phyloP scores from a whole-genome alignment of 2,113 vertebrate species.

The Coryphaenoides rupestris region DNA sequence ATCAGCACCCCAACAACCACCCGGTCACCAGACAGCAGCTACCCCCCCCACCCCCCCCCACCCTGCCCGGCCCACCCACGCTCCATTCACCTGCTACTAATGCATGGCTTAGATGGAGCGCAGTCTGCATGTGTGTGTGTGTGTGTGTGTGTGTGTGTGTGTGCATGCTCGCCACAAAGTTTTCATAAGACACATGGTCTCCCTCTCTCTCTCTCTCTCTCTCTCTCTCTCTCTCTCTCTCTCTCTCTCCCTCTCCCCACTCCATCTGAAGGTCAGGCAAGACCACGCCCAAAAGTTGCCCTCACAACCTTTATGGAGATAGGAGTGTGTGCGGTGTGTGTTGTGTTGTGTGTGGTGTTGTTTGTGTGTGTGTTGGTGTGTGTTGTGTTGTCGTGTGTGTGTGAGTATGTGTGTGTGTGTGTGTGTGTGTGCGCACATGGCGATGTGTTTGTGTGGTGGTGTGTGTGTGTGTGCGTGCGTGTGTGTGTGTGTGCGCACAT shows the following conservation, averaged over 20 bases:
- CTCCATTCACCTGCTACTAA: conserved; percentile 33
- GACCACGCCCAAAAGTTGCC: conserved; percentile 82
- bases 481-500: not conserved
- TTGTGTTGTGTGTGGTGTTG: not conserved
- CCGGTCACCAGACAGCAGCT: too few species aligned
- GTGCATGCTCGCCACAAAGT: conserved; percentile 64
- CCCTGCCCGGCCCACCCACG: conserved; percentile 6
- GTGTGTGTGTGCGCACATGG: not conserved
- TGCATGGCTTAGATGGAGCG: conserved; percentile 66
- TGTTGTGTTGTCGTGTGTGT: not conserved
- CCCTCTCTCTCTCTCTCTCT: too few species aligned
- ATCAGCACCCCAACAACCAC: too few species aligned
- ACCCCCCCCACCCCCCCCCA: not conserved
- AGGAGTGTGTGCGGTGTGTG: conserved; percentile 45
- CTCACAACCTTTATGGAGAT: conserved; percentile 68
- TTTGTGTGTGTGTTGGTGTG: conserved; percentile 7
- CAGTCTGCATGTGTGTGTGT: not conserved
- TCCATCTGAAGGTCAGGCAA: conserved; percentile 63
- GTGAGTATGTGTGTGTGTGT: conserved; percentile 26
- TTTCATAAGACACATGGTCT: conserved; percentile 65
- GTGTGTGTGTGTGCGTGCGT: conserved; percentile 7
- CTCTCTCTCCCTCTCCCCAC: conserved; percentile 39
- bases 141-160: conserved; percentile 31
- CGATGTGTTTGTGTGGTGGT: not conserved
- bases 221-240: too few species aligned